Evolutionary conservation across 2,888 invertebrate species (phyloP), one percentile per base, ranked within the genome.

Genomic region (Onthophagus sagittarius): DNA sequence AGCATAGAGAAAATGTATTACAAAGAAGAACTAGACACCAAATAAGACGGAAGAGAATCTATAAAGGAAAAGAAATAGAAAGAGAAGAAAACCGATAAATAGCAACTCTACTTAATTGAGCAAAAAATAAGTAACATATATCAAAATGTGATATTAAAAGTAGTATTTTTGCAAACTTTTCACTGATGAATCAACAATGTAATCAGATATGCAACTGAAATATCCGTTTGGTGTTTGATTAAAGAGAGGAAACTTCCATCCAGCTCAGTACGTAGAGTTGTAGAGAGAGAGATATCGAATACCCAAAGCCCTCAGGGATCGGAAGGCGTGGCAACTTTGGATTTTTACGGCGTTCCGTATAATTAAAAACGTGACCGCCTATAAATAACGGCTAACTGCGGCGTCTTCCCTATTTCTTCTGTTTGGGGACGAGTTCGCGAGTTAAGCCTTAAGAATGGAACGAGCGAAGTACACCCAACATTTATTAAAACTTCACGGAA

Each of bases 331-430:
- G 15, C 31, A 67, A 67, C n/a, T 67, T 67, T 32, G 67, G 67
- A 67, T 67, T 67, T 67, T 67, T 67, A 67, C 67, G 67, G 31
- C 67, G 31, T 67, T 32, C 67, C 67, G 67, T 67, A 67, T 67
- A 67, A 67, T 67, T 67, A 67, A 67, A 67, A 67, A 67, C 67
- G 67, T 67, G 67, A 67, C 67, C 67, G 67, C 67, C 67, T 67
- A 67, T 67, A 67, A 67, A 67, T 67, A 67, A 67, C 67, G 31
- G 67, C 31, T 67, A n/a, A 67, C 67, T 31, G 67, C 31, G 23
- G 67, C 15, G 67, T 32, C 23, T 67, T 32, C 67, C 32, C 67
- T 67, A 67, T 67, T 67, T 67, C 32, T 67, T 67, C 67, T 23
- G 31, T 32, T 67, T 31, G 23, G 23, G 23, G 23, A 23, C 31